Base-by-base conservation (phyloP, 1,140 invertebrate species). In the Diuraphis noxia region DNA sequence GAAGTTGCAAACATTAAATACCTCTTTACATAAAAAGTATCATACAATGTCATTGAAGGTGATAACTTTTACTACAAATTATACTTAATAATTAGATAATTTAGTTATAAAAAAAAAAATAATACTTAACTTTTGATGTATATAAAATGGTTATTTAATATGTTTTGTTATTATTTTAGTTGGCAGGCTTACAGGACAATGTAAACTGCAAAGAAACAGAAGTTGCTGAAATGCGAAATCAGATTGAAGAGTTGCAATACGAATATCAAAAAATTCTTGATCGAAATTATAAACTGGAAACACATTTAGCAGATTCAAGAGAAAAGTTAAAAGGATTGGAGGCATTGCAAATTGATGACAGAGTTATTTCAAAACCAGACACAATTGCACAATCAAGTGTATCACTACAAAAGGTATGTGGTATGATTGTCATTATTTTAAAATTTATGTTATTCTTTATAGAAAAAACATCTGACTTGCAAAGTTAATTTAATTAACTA, bases 161-260 rank as follows among this genome's bases (percentile, higher is more conserved):
- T 85, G 23, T 34, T 77, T 77, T 41, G 25, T 43, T 90, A 38
- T 90, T 34, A 79, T 38, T 92, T 63, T 92, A 97, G 95, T 97
- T 98, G 94, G 97, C 98, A 77, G 97, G 98, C 94, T 94, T 98
- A 46, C 97, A 99, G 94, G 98, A 99, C 93, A 97, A 97, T 40
- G 95, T 99, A 88, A 98, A 97, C 49, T 97, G 97, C 40, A 96
- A 98, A 93, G 98, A 99, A 94, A 99, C 98, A 0, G 97, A 98
- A 94, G 97, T 96, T 92, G 98, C 98, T 40, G 98, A 99, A 93
- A 94, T 99, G 72, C 97, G 97, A 94, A 99, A 99, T 94, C 97
- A 98, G 94, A 97, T 99, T 81, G 98, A 99, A 94, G 98, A 99
- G 94, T 94, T 99, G 52, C 98, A 99, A 93, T 99, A 99, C 94